These are phyloP conservation scores for Papilio gigon DNA, from an alignment of 2,888 invertebrate species.

Conservation along the genomic window DNA sequence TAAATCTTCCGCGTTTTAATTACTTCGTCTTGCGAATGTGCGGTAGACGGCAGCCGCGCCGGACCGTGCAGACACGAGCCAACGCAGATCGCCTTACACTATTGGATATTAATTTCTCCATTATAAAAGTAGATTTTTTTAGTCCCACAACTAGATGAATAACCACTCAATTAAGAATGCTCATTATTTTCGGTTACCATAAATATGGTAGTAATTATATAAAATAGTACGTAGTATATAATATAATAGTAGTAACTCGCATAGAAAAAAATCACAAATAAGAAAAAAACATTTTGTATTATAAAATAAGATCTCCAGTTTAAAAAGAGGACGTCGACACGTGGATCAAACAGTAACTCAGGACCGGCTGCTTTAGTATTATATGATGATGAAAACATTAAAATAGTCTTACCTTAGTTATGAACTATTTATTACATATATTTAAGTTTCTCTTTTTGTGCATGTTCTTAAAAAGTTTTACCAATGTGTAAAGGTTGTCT, in stretches of 20 bases:
- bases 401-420: background rate
- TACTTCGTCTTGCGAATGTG: constrained; percentile 50
- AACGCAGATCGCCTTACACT: constrained; percentile 50
- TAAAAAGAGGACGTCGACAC: background rate
- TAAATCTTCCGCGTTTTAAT: constrained; percentile 74
- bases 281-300: constrained; percentile 6
- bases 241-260: too few relatives aligned
- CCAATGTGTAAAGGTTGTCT: too few relatives aligned
- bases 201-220: too few relatives aligned
- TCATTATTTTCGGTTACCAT: too few relatives aligned
- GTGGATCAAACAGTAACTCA: background rate
- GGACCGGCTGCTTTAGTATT: background rate
- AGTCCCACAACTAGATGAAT: background rate
- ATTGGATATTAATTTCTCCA: constrained; percentile 47
- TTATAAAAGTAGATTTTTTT: constrained; percentile 32
- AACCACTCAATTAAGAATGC: too few relatives aligned
- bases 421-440: background rate
- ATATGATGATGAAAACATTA: background rate
- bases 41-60: constrained; percentile 44
- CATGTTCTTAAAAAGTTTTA: too few relatives aligned
- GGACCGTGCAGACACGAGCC: constrained; percentile 60
- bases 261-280: background rate
- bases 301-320: background rate
- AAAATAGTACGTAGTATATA: too few relatives aligned
- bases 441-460: background rate